Conservation (phyloP, 2,797 vertebrate species). For the Pteropus rufus region DNA sequence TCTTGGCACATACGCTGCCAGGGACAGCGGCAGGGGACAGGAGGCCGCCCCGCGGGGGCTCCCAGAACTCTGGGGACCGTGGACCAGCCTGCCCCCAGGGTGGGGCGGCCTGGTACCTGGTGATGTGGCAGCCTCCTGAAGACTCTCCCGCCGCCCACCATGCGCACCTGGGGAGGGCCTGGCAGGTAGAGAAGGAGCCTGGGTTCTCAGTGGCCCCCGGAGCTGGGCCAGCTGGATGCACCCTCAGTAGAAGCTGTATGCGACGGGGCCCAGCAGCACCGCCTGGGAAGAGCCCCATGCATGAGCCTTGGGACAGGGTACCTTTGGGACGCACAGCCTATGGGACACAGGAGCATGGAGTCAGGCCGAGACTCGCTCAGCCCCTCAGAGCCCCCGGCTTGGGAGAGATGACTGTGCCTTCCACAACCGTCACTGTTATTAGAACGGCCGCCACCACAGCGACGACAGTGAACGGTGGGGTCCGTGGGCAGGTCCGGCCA, state of each 20-base stretch:
- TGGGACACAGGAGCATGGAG: background rate
- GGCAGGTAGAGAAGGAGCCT: background rate
- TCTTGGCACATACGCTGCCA: background rate
- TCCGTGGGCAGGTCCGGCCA: fast-evolving
- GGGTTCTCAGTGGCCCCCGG: background rate
- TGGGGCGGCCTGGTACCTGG: no score
- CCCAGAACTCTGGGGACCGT: background rate
- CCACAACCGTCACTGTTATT: background rate
- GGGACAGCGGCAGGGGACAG: background rate
- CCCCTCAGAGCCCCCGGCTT: background rate
- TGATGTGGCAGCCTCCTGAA: background rate
- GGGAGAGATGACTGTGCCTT: no score
- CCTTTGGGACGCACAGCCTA: background rate
- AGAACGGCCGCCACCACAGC: no score
- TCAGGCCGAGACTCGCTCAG: background rate
- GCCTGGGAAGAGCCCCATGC: background rate
- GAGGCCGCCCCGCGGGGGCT: no score
- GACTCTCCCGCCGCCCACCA: no score
- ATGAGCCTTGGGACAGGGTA: background rate
- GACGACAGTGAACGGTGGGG: fast-evolving
- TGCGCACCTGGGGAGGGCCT: background rate
- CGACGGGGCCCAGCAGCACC: no score
- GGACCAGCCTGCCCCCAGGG: background rate
- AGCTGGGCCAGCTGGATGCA: background rate
- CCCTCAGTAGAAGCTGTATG: no score